Conservation (phyloP, 1,140 invertebrate genomes). For the Macrosteles quadrilineatus region DNA sequence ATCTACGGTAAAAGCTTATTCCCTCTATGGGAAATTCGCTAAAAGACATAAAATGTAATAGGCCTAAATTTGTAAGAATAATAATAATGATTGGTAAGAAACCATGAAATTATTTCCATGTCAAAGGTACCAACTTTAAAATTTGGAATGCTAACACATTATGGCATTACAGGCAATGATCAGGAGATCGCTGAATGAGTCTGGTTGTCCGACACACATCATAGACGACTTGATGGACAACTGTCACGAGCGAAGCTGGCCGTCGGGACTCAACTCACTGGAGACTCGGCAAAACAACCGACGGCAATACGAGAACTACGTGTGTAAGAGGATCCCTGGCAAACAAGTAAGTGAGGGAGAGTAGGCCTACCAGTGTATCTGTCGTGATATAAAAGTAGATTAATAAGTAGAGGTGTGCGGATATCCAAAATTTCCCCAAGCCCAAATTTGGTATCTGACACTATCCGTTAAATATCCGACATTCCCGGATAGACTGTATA, state of each 20-base stretch:
- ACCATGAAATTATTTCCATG: background rate
- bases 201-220: slow-evolving; percentile 88
- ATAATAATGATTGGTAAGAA: background rate
- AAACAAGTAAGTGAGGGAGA: slow-evolving; percentile 81
- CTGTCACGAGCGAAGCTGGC: slow-evolving; percentile 94
- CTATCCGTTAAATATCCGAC: too few relatives aligned
- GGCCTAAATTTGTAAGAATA: background rate
- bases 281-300: slow-evolving; percentile 93
- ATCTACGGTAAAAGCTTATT: too few relatives aligned
- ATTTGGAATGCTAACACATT: background rate
- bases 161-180: slow-evolving; percentile 94
- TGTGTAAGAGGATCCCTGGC: slow-evolving; percentile 91
- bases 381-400: too few relatives aligned
- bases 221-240: slow-evolving; percentile 96
- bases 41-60: too few relatives aligned
- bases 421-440: too few relatives aligned
- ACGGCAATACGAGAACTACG: slow-evolving; percentile 89
- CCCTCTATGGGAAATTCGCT: too few relatives aligned
- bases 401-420: too few relatives aligned
- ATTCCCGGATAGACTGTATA: too few relatives aligned
- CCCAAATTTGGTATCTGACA: too few relatives aligned
- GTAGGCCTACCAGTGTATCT: too few relatives aligned
- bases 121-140: background rate
- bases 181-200: slow-evolving; percentile 87
- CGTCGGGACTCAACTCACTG: slow-evolving; percentile 85